A percentile compares a stretch with the other conserved stretches of the same genome.
phyloP scores from a whole-genome alignment of 1,140 invertebrate genomes.

The Phymastichus coffea region DNA sequence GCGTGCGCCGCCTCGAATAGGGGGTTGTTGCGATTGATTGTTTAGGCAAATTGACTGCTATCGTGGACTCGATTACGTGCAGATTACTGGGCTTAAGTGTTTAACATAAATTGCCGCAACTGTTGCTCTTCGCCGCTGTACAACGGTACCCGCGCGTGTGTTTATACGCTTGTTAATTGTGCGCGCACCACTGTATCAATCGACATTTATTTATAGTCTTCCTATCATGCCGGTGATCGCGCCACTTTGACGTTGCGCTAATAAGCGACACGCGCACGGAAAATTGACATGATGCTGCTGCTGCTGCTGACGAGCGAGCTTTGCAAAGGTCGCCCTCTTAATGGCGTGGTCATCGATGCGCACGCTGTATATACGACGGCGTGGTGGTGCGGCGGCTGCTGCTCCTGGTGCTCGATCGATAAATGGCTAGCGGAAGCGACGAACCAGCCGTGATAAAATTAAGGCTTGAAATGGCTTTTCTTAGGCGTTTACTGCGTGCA shows the following conservation, averaged over 20 bases:
- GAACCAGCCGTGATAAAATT: neutral
- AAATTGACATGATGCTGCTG: too few species aligned
- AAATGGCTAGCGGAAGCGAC: neutral
- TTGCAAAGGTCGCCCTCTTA: slow-evolving; percentile 6
- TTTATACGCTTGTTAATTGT: too few species aligned
- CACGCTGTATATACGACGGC: too few species aligned
- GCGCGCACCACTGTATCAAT: too few species aligned
- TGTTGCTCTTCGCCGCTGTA: neutral
- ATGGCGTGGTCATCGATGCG: slow-evolving; percentile 3
- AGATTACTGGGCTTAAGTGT: neutral
- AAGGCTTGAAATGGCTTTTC: too few species aligned
- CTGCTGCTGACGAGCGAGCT: too few species aligned
- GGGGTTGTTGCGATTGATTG: slow-evolving; percentile 16
- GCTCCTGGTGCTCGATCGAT: neutral
- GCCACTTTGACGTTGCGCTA: neutral
- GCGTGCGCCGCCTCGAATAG: neutral
- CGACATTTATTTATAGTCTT: neutral
- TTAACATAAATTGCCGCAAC: neutral
- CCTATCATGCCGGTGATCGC: neutral
- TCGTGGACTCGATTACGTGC: neutral
- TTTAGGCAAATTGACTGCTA: slow-evolving; percentile 20
- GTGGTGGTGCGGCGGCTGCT: too few species aligned
- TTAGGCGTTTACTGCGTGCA: too few species aligned
- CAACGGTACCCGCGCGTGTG: too few species aligned
- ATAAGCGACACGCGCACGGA: too few species aligned